These are phyloP conservation scores for Platynereis dumerilii DNA, from an alignment of 2,888 invertebrate genomes.

Conservation along the genomic window DNA sequence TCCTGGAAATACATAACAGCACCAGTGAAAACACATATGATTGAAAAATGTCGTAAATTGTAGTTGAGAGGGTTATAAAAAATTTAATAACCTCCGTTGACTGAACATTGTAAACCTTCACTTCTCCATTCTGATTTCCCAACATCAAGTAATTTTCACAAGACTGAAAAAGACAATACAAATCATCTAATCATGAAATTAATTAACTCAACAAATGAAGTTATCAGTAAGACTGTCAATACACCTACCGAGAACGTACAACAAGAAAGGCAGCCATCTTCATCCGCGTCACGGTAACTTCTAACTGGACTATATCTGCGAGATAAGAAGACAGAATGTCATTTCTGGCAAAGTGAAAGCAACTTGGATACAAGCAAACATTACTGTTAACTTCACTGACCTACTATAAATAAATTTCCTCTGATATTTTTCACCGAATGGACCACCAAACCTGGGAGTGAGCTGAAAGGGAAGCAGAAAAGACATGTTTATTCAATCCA, in stretches of 20 bases:
- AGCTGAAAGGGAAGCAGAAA: slow-evolving; percentile 50
- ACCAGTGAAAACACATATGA: too few relatives aligned
- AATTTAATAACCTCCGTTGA: slow-evolving; percentile 75
- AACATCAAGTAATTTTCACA: slow-evolving; percentile 76
- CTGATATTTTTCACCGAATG: slow-evolving; percentile 73
- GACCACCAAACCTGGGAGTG: slow-evolving; percentile 64
- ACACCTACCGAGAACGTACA: slow-evolving; percentile 71
- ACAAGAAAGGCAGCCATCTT: slow-evolving; percentile 78
- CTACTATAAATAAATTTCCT: slow-evolving; percentile 80
- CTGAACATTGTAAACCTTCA: slow-evolving; percentile 84
- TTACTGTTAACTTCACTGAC: slow-evolving; percentile 17
- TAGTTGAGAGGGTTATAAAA: too few relatives aligned
- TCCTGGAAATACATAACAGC: slow-evolving; percentile 17
- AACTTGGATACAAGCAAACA: not conserved
- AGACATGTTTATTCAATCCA: too few relatives aligned
- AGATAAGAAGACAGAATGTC: slow-evolving; percentile 14
- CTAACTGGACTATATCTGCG: slow-evolving; percentile 71
- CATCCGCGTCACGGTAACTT: slow-evolving; percentile 72
- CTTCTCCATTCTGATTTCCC: slow-evolving; percentile 89
- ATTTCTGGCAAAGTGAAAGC: not conserved
- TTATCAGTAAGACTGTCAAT: not conserved
- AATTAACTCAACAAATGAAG: not conserved
- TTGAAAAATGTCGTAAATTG: too few relatives aligned
- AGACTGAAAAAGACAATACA: slow-evolving; percentile 59
- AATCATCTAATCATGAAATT: not conserved